A percentile compares a stretch with the other conserved stretches of the same genome.
Conservation (phyloP, 2,113 vertebrate species). For the western clawed frog (Xenopus tropicalis) region DNA sequence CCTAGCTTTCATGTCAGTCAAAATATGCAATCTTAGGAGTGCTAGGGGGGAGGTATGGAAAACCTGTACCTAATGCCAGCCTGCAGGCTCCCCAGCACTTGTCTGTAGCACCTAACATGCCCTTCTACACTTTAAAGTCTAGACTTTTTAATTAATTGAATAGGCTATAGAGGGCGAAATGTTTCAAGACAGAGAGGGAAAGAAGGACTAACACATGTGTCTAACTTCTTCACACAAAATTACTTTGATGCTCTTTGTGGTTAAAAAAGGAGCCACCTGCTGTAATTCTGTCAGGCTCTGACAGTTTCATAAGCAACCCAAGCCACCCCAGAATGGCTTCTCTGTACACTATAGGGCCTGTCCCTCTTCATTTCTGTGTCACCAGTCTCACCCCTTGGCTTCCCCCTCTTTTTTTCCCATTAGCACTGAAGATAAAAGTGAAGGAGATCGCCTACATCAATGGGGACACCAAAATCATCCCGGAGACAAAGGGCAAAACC, state of each 20-base stretch:
- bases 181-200: constrained; percentile 30
- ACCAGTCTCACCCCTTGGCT: constrained; percentile 14
- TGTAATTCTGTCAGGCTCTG: constrained; percentile 54
- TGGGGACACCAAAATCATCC: constrained; percentile 93
- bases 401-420: constrained; percentile 44
- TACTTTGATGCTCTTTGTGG: constrained; percentile 61
- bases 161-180: too few species aligned
- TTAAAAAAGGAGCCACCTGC: constrained; percentile 72
- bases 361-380: constrained; percentile 47
- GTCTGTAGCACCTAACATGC: too few species aligned
- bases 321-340: constrained; percentile 50
- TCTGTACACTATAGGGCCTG: constrained; percentile 51
- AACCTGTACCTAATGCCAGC: too few species aligned
- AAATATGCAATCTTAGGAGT: too few species aligned
- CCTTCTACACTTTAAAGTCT: too few species aligned
- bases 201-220: constrained; percentile 7
- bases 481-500: constrained; percentile 93
- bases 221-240: constrained; percentile 49
- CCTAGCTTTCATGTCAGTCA: too few species aligned
- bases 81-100: too few species aligned
- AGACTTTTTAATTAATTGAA: too few species aligned
- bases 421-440: constrained; percentile 97
- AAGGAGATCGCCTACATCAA: constrained; percentile 98
- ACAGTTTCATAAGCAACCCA: constrained; percentile 59
- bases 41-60: too few species aligned